A percentile compares a stretch with the other conserved stretches of the same genome.
These are phyloP conservation scores for Hymenopus coronatus DNA, from an alignment of 2,888 invertebrate genomes.

Conservation along the genomic window DNA sequence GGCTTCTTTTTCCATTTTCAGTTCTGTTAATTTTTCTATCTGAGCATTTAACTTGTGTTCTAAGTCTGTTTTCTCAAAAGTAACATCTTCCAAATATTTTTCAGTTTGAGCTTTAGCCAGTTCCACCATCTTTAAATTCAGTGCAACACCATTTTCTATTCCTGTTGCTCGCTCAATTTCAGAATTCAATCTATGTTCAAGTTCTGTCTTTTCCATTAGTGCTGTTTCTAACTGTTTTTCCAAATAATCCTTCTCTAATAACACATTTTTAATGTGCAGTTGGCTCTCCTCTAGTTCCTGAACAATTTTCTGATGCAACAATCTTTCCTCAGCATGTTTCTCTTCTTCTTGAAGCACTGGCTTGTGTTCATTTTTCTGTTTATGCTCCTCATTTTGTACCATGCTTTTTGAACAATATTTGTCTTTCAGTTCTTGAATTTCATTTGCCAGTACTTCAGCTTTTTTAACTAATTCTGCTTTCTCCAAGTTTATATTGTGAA, in stretches of 20 bases:
- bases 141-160: not conserved
- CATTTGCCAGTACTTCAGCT: not conserved
- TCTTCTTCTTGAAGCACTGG: not conserved
- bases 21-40: not conserved
- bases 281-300: not conserved
- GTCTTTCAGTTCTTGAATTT: not conserved
- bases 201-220: not conserved
- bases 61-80: not conserved
- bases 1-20: conserved; percentile 23
- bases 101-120: not conserved
- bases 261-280: not conserved
- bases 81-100: not conserved
- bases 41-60: not conserved
- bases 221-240: not conserved
- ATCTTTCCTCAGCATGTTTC: not conserved
- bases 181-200: not conserved
- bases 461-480: not conserved
- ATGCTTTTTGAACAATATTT: not conserved
- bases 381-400: not conserved
- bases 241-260: not conserved
- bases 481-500: not conserved
- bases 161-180: not conserved
- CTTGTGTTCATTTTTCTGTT: not conserved
- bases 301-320: not conserved
- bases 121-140: not conserved